phyloP scores from a whole-genome alignment of 2,797 vertebrate species.

The Oryzias dopingdopingensis region DNA sequence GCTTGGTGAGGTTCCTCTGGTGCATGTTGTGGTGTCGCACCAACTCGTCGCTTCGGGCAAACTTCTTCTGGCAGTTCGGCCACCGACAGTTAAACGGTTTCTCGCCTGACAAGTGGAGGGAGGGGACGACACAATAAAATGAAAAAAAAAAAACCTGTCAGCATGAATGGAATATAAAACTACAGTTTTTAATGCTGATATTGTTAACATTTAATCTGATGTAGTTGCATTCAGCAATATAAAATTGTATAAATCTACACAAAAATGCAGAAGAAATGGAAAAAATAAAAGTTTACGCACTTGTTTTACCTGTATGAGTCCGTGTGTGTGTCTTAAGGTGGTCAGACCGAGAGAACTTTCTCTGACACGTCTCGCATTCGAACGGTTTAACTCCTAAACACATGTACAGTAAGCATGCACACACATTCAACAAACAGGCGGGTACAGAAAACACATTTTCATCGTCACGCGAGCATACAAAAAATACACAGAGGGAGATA shows the following conservation, averaged over 20 bases:
- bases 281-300: conserved; percentile 98
- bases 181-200: not conserved
- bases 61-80: conserved; percentile 99
- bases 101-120: conserved; percentile 80
- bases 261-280: conserved; percentile 85
- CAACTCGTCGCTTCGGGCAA: conserved; percentile 95
- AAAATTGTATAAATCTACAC: conserved; percentile 17
- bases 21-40: conserved; percentile 99
- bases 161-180: conserved; percentile 10
- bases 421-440: conserved; percentile 40
- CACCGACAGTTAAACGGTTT: conserved; percentile 98
- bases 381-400: conserved; percentile 96
- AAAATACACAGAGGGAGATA: conserved; percentile 53
- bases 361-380: conserved; percentile 99
- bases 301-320: conserved; percentile 99
- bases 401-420: conserved; percentile 62
- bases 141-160: conserved; percentile 1
- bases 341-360: conserved; percentile 98
- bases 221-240: not conserved
- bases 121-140: not conserved
- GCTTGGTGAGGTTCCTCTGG: conserved; percentile 98
- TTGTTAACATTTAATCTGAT: not conserved
- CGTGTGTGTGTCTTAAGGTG: conserved; percentile 99
- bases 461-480: conserved; percentile 23
- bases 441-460: conserved; percentile 32